Base-by-base conservation (phyloP, 2,797 vertebrate species). In the Gymnoscopelus braueri region DNA sequence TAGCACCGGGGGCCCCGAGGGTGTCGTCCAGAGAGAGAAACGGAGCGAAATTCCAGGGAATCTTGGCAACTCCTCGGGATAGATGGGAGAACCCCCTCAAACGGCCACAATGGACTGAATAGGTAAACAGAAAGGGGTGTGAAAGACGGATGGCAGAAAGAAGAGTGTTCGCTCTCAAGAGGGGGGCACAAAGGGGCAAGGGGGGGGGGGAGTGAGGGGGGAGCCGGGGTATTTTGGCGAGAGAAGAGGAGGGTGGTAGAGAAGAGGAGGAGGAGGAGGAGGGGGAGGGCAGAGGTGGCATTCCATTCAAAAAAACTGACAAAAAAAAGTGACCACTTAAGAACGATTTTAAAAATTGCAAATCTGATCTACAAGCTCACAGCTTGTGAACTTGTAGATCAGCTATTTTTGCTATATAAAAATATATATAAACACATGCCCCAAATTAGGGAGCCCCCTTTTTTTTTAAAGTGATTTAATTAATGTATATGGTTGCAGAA, bases 71-170 rank as follows among this genome's bases (percentile, higher is more conserved):
- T 89, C 79, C 74, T 82, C 44, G 66, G 89, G 89, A 94, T 93
- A 84, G 92, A 94, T 94, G 91, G 92, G 90, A 94, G 91, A 88
- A 89, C 78, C 70, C 79, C 79, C 49, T 12, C 49, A 14, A 11
- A 50, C 49, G 14, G 11, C 58, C 88, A 93, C 92, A 94, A 94
- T 91, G 91, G 90, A 92, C 32, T 94, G 94, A 94, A 94, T 93
- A 90, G 93, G 91, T 92, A 91, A 91, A 91, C 88, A 93, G 91
- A 93, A 85, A 35, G 32, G 87, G 89, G 90, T 92, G 92, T 92
- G 93, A 93, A 91, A 93, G 92, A 94, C 85, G 91, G 91, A 94
- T 94, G 93, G 91, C 68, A 67, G 91, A 94, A 93, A 90, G 90
- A 94, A 82, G 91, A 93, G 90, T 93, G 89, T 91, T 91, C 84